Evolutionary conservation across 2,113 vertebrate genomes (phyloP), one percentile per base, ranked within the genome.

Genomic region (Otis tarda): DNA sequence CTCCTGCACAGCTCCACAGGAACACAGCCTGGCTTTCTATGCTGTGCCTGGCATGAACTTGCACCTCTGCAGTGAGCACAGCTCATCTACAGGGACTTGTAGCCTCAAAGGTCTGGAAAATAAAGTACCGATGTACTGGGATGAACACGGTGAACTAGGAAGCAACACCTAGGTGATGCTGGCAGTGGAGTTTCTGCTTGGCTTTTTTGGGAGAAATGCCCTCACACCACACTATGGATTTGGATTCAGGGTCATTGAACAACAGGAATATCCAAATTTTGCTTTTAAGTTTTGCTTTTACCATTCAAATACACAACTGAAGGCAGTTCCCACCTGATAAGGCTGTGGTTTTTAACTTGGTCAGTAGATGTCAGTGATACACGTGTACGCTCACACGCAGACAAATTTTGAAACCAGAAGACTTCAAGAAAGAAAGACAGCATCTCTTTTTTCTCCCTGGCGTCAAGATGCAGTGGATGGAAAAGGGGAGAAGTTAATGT

Each of bases 321-420:
- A 69, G 0, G 2, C 24, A 20, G 39, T 12, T 45, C 15, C 50
- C 30, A 4, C 6, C 10, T 19, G 33, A 11, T 23, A 21, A 56
- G 39, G 59, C 30, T 70, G 82, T 70, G 31, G 0, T 49, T 87
- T 93, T 80, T 22, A 27, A 14, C 6, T 83, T 33, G n/a, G 82
- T 65, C 95, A 31, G 78, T 33, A 94, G 94, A 53, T 93, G 94
- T 89, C 93, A 87, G 82, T 67, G 69, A 18, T 8, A 49, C 5
- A 41, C 55, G 28, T 0, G 1, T 43, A 68, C 45, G 30, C 35
- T 6, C 49, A 24, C 20, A 30, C 33, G 23, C 0, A 15, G 50
- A 8, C 33, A 30, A 9, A 43, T 7, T 30, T 17, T 41, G 73
- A 37, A 79, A 61, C 6, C 18, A 27, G 30, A 63, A 63, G 4